Conservation (phyloP, 2,888 invertebrate genomes). For the Plagodis dolabraria region DNA sequence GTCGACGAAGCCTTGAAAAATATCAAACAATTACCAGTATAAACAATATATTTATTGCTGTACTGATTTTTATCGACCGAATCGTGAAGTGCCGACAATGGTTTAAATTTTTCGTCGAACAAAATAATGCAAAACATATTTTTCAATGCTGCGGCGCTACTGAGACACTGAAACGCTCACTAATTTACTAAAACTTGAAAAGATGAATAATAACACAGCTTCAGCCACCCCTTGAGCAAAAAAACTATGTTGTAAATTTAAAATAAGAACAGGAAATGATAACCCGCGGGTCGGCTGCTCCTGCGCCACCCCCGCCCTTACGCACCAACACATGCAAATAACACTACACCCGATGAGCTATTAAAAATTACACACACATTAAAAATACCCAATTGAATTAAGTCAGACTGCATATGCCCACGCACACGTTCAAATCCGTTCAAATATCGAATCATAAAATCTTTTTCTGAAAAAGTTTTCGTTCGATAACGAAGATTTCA, state of each 20-base stretch:
- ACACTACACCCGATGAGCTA: constrained; percentile 38
- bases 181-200: constrained; percentile 17
- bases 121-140: not conserved
- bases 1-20: constrained; percentile 68
- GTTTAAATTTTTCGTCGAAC: constrained; percentile 9
- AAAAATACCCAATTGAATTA: constrained; percentile 28
- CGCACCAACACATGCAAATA: constrained; percentile 43
- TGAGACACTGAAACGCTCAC: not conserved
- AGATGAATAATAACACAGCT: constrained; percentile 45
- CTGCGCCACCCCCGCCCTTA: constrained; percentile 58
- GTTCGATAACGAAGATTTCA: constrained; percentile 74
- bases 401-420: constrained; percentile 8
- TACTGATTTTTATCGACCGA: constrained; percentile 66
- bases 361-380: constrained; percentile 46
- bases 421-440: constrained; percentile 20
- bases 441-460: constrained; percentile 44
- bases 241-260: constrained; percentile 80
- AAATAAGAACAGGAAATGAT: constrained; percentile 84
- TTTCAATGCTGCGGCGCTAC: not conserved
- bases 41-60: constrained; percentile 71
- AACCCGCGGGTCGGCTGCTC: constrained; percentile 77
- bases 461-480: constrained; percentile 42
- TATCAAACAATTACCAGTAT: constrained; percentile 79
- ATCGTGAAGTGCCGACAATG: constrained; percentile 26
- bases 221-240: constrained; percentile 64